Evolutionary conservation across 2,797 vertebrate species (phyloP).

Genomic region (Gymnoscopelus microlampas): DNA sequence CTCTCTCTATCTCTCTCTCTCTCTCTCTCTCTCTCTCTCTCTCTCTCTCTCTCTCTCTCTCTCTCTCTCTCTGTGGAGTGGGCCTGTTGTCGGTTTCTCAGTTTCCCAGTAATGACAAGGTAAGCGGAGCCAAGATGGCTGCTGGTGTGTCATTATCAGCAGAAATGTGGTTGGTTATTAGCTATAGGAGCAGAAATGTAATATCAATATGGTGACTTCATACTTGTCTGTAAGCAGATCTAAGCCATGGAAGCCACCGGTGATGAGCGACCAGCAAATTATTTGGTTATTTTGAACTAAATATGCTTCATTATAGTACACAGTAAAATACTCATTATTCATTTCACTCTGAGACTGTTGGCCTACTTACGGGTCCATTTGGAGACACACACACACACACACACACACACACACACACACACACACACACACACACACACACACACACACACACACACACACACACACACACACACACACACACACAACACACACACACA

Average conservation of each 20-base stretch:
- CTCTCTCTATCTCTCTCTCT: too few relatives aligned
- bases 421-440: too few relatives aligned
- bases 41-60: background rate
- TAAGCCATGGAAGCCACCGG: conserved; percentile 5
- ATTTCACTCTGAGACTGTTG: too few relatives aligned
- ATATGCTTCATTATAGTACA: too few relatives aligned
- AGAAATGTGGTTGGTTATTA: conserved; percentile 63
- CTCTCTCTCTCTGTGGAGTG: background rate
- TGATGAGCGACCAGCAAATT: conserved; percentile 14
- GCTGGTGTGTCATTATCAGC: conserved; percentile 54
- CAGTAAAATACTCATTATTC: too few relatives aligned
- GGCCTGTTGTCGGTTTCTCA: conserved; percentile 39
- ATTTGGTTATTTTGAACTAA: background rate
- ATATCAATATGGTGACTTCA: conserved; percentile 52
- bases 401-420: too few relatives aligned
- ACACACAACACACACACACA: too few relatives aligned
- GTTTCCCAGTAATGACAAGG: conserved; percentile 58
- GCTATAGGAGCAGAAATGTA: conserved; percentile 41
- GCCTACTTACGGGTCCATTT: too few relatives aligned
- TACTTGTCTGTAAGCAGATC: conserved; percentile 30
- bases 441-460: too few relatives aligned
- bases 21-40: too few relatives aligned
- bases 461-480: too few relatives aligned
- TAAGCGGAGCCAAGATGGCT: conserved; percentile 50
- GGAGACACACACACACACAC: too few relatives aligned